Base-by-base conservation (phyloP, 2,113 vertebrate species). In the Anser brachyrhynchus region DNA sequence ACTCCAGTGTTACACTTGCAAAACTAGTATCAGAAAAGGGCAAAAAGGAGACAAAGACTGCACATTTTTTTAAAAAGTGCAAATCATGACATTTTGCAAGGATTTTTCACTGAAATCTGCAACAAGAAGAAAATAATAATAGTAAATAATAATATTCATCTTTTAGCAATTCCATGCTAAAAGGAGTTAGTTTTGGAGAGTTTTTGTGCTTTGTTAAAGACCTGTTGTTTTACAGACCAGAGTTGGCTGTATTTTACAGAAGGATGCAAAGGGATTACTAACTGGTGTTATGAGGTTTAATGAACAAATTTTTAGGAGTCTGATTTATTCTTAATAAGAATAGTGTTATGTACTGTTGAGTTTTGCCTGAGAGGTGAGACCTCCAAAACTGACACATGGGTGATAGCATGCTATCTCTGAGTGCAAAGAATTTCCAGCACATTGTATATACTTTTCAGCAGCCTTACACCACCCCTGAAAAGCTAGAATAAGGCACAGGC, bases 361-460 rank as follows among this genome's bases (percentile, higher is more conserved):
- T 69, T 95, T 92, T 91, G 58, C 70, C 70, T 73, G 71, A 87
- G 81, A 94, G 82, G n/a, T 55, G 41, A 94, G 58, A 92, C 64
- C 62, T 95, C 81, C 84, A 87, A 91, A 91, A 76, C 81, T 91
- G 81, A 75, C 78, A 71, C 89, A 44, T 64, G 69, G 65, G 66
- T 76, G 84, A 84, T 14, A 72, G 37, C 58, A 17, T 75, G 16
- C 10, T 66, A 52, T 66, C 75, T 94, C 80, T 80, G 58, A 76
- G 84, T 3, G 35, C 66, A 70, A 67, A 89, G 77, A 64, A 89
- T 87, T 94, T 51, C 52, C 35, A 57, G 75, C 35, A 18, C 2
- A 46, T 90, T 86, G 43, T 57, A 41, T 54, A 5, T 75, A 86
- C 90, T 95, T 92, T 96, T 90, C 80, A 71, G 46, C 84, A 73